Conservation (phyloP, 2,113 vertebrate genomes). For the Okapia johnstoni region DNA sequence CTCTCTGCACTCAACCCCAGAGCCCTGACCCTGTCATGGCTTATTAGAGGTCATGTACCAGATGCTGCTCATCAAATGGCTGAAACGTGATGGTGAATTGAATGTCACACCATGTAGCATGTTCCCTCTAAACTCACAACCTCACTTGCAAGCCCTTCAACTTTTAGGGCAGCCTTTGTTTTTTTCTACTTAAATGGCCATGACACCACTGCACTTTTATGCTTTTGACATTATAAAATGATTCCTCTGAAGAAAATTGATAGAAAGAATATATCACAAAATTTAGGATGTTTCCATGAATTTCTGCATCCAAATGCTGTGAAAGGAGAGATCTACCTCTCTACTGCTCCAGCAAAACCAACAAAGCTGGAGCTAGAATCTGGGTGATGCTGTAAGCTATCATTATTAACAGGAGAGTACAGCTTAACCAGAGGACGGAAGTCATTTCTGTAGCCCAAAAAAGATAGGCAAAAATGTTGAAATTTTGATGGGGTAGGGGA, state of each 20-base stretch:
- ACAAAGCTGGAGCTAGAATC: not conserved
- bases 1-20: not conserved
- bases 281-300: not conserved
- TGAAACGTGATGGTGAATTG: conserved; percentile 46
- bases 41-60: conserved; percentile 38
- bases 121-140: not conserved
- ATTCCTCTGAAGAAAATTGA: not conserved
- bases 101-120: not conserved
- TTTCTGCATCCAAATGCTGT: not conserved
- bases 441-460: not conserved
- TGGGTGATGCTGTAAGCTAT: not conserved
- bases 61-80: conserved; percentile 29
- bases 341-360: not conserved
- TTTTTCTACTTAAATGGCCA: not conserved
- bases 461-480: not conserved
- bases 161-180: not conserved
- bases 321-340: not conserved
- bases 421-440: not conserved
- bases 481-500: not conserved
- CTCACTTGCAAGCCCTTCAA: not conserved
- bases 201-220: not conserved
- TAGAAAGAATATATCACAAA: not conserved
- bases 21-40: conserved; percentile 18
- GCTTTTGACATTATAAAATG: not conserved
- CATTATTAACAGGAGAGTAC: not conserved